Evolutionary conservation across 2,113 vertebrate genomes (phyloP).

Genomic region (Rhinichthys klamathensis): DNA sequence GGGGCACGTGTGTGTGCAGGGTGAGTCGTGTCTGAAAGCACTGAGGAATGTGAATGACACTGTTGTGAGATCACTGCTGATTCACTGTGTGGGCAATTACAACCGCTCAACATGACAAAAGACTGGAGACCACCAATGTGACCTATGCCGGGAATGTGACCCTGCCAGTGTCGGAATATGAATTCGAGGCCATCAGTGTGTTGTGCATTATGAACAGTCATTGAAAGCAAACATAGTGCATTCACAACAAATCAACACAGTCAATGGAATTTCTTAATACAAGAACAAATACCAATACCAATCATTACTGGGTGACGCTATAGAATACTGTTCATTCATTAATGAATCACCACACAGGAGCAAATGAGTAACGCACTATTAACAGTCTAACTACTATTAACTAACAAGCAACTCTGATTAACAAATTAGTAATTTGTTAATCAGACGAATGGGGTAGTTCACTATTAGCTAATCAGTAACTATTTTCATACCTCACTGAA

Average conservation of each 20-base stretch:
- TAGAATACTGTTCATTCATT: too few species aligned
- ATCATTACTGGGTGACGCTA: neutral
- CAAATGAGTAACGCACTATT: too few species aligned
- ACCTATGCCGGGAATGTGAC: neutral
- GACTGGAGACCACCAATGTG: neutral
- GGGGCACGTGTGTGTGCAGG: slow-evolving; percentile 14
- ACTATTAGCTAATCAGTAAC: too few species aligned
- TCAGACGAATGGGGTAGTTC: too few species aligned
- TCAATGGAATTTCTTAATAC: neutral
- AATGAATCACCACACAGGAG: too few species aligned
- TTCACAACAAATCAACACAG: neutral
- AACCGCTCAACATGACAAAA: slow-evolving; percentile 48
- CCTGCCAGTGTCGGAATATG: neutral
- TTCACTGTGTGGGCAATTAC: slow-evolving; percentile 45
- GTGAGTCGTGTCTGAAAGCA: slow-evolving; percentile 12
- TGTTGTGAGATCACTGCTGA: slow-evolving; percentile 52
- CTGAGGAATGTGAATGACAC: slow-evolving; percentile 50
- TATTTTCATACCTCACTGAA: too few species aligned
- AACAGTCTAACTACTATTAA: too few species aligned
- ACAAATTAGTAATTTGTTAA: too few species aligned
- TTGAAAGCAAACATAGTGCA: neutral
- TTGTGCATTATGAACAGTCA: neutral
- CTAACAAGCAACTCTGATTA: too few species aligned
- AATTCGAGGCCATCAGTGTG: neutral
- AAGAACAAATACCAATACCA: neutral